These are phyloP conservation scores for Cheilosia grossa DNA, from an alignment of 2,888 invertebrate species.

Conservation along the genomic window DNA sequence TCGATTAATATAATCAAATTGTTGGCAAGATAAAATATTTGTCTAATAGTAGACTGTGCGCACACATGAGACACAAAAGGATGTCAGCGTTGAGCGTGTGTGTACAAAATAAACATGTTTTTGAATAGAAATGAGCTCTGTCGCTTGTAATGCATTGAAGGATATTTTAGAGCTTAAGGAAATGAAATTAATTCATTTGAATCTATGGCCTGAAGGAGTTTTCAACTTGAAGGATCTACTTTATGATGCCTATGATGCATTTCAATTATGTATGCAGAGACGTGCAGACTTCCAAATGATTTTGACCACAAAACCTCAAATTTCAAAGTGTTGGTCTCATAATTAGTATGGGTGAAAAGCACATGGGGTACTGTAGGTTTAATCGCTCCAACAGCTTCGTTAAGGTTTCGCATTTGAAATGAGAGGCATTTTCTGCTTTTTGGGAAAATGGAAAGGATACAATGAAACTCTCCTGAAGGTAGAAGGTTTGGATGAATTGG, in stretches of 20 bases:
- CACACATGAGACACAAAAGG: not conserved
- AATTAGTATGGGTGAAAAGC: not conserved
- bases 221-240: constrained; percentile 19
- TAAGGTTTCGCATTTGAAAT: too few species aligned
- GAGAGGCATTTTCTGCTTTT: too few species aligned
- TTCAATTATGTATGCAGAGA: constrained; percentile 60
- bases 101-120: constrained; percentile 37
- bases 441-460: too few species aligned
- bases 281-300: constrained; percentile 53
- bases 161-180: constrained; percentile 62
- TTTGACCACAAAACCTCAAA: constrained; percentile 35
- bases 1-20: constrained; percentile 75
- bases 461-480: too few species aligned
- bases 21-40: constrained; percentile 69
- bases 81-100: constrained; percentile 7
- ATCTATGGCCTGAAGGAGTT: constrained; percentile 56
- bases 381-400: too few species aligned
- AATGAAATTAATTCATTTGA: constrained; percentile 69
- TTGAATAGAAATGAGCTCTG: constrained; percentile 50
- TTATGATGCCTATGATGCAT: constrained; percentile 63
- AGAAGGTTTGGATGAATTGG: too few species aligned
- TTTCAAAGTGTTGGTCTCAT: not conserved
- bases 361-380: too few species aligned
- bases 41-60: constrained; percentile 44
- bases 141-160: constrained; percentile 62